phyloP scores from a whole-genome alignment of 30 jellyfish, hydroid and myxozoan genomes.

The Cassiopea andromeda region DNA sequence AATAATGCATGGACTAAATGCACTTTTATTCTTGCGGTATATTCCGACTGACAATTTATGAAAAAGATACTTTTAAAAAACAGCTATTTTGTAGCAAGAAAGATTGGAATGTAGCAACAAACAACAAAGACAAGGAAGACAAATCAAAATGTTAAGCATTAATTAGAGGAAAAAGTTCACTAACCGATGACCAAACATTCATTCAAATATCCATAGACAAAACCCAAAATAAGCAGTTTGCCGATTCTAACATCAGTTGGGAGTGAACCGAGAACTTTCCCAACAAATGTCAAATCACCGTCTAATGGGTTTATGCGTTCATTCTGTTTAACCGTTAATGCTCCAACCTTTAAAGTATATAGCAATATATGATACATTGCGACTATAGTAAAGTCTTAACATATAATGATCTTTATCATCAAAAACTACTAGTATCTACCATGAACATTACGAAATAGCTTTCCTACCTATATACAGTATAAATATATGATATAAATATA shows the following conservation, averaged over 20 bases:
- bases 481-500: no score
- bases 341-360: slow-evolving; percentile 83
- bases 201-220: slow-evolving; percentile 90
- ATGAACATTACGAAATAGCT: no score
- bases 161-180: neutral
- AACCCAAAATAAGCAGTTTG: slow-evolving; percentile 82
- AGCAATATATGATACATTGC: neutral
- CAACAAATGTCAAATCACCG: slow-evolving; percentile 96
- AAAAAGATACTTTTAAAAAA: no score
- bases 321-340: slow-evolving; percentile 85
- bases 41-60: no score
- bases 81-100: no score
- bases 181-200: slow-evolving; percentile 94
- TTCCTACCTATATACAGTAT: no score
- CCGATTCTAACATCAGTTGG: slow-evolving; percentile 94
- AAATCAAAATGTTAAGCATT: no score
- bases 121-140: no score
- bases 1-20: no score
- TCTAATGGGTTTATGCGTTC: slow-evolving; percentile 86
- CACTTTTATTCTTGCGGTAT: no score
- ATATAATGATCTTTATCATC: neutral
- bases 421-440: no score
- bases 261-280: slow-evolving; percentile 88
- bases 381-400: neutral
- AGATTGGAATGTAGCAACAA: no score